Evolutionary conservation across 2,113 vertebrate genomes (phyloP).

Genomic region (Tapirus terrestris): DNA sequence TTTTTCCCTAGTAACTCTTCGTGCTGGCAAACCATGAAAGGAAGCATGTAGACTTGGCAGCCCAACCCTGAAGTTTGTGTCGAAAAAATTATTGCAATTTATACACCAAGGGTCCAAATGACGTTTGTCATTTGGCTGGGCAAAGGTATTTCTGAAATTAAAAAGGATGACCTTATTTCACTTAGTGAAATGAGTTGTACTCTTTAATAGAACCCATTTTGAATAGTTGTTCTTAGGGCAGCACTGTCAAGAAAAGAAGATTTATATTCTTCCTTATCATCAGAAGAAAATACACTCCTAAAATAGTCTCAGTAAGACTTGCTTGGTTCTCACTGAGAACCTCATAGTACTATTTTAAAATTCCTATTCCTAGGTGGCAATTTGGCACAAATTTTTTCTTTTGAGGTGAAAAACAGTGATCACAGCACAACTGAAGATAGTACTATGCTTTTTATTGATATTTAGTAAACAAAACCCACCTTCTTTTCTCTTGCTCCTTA

Average conservation of each 20-base stretch:
- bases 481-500: slow-evolving; percentile 34
- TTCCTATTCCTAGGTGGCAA: slow-evolving; percentile 10
- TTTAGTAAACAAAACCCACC: neutral
- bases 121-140: slow-evolving; percentile 60
- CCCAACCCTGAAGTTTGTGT: slow-evolving; percentile 28
- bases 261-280: neutral
- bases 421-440: neutral
- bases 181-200: slow-evolving; percentile 52
- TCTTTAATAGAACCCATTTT: slow-evolving; percentile 25
- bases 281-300: slow-evolving; percentile 24
- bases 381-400: slow-evolving; percentile 37
- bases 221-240: slow-evolving; percentile 5
- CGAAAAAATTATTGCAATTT: slow-evolving; percentile 50
- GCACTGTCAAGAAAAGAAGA: slow-evolving; percentile 16
- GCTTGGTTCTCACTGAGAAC: slow-evolving; percentile 18
- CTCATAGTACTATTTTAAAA: slow-evolving; percentile 27
- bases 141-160: slow-evolving; percentile 68
- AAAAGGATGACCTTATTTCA: slow-evolving; percentile 71
- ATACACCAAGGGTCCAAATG: neutral
- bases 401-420: neutral
- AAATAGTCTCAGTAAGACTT: slow-evolving; percentile 50
- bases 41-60: slow-evolving; percentile 31
- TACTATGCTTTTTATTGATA: slow-evolving; percentile 21
- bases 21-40: slow-evolving; percentile 14
- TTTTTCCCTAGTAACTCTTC: neutral